A percentile compares a stretch with the other conserved stretches of the same genome.
Evolutionary conservation across 2,888 invertebrate genomes (phyloP).

Genomic region (Melipona beecheii): DNA sequence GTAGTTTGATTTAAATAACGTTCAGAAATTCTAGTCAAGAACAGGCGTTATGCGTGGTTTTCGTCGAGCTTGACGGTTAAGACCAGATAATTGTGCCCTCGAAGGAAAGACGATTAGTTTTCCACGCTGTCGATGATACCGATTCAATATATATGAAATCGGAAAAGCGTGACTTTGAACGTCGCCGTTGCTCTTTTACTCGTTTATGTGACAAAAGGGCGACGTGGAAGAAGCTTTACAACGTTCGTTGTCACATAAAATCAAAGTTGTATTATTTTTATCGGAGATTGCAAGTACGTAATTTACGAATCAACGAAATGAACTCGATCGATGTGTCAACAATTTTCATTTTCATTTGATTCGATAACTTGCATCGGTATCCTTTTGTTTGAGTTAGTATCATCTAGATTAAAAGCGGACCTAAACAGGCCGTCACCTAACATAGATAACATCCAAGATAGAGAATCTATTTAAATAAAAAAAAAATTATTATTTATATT

Average conservation of each 20-base stretch:
- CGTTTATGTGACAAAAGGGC: not conserved
- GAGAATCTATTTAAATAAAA: conserved; percentile 76
- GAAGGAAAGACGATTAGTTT: conserved; percentile 21
- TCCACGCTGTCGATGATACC: conserved; percentile 6
- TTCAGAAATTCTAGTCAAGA: conserved; percentile 66
- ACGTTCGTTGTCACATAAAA: conserved; percentile 13
- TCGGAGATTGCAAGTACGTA: conserved; percentile 15
- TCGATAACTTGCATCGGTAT: conserved; percentile 19
- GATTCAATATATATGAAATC: not conserved
- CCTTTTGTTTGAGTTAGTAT: conserved; percentile 54
- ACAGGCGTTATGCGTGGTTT: not conserved
- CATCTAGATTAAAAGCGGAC: conserved; percentile 69
- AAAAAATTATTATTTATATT: conserved; percentile 58
- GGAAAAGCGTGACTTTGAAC: too few relatives aligned
- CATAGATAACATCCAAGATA: conserved; percentile 70
- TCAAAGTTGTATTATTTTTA: conserved; percentile 39
- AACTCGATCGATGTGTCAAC: not conserved
- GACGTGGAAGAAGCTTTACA: not conserved
- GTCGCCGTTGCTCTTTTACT: conserved; percentile 22
- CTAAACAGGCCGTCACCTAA: conserved; percentile 64
- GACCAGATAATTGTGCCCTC: not conserved
- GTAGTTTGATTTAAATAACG: conserved; percentile 56
- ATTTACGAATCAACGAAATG: conserved; percentile 31
- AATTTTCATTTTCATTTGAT: conserved; percentile 6
- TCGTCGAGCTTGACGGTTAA: conserved; percentile 18